Base-by-base conservation (phyloP, 2,113 vertebrate genomes). In the Hymenochirus boettgeri region DNA sequence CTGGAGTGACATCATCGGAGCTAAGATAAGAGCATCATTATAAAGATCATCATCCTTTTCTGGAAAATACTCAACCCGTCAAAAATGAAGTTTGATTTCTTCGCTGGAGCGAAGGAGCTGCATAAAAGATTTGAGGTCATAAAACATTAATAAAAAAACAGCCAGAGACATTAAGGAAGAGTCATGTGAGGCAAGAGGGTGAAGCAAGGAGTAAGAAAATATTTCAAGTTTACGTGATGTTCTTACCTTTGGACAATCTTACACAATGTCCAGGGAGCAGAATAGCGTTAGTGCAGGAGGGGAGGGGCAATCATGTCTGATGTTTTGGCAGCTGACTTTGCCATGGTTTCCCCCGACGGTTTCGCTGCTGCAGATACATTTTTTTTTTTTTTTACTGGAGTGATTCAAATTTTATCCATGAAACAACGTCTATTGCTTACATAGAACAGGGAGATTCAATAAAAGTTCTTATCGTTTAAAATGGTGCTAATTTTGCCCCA, bases 261-360 rank as follows among this genome's bases (percentile, higher is more conserved):
- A 88, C 92, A 64, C 96, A 99, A 65, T 93, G 91, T n/a, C 96
- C 96, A 0, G 93, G 93, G 56, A 93, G 83, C 65, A 94, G 83
- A 0, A 85, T 59, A 0, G 96, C 86, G 1, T 89, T 81, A 0
- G 83, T 80, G 4, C 96, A 99, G 69, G 82, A 22, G 1, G 82
- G 87, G 83, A 39, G 0, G 92, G 94, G 69, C 96, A 98, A 73
- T 96, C 90, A 60, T 93, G 91, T 56, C 96, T 97, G 71, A 97
- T 90, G 74, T 96, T 97, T 80, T 90, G 89, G 72, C 92, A 92
- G 85, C 89, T 93, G 8, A 91, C 91, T 74, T 80, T 80, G 42
- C 86, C 90, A 74, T 25, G 78, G 72, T 59, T 88, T 89, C 1
- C 83, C 80, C 19, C 87, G 83, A 1, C 89, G 87, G 71, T 78